phyloP scores from a whole-genome alignment of 2,113 vertebrate genomes.

The Columba janthina region DNA sequence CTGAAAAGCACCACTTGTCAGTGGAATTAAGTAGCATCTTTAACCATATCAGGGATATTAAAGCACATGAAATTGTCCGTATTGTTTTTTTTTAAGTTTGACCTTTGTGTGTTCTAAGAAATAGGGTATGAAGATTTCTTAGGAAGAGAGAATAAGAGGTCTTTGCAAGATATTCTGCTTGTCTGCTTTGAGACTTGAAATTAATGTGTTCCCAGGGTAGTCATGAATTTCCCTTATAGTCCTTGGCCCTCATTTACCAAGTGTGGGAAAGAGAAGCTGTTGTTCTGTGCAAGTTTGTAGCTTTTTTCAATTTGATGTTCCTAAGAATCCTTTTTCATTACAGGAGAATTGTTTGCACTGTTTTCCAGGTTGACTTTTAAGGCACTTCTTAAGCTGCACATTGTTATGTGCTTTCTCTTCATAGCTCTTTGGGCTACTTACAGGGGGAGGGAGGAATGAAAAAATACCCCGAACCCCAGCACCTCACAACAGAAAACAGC shows the following conservation, averaged over 20 bases:
- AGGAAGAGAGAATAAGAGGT: not conserved
- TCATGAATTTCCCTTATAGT: not conserved
- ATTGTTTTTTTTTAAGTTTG: not conserved
- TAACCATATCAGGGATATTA: not conserved
- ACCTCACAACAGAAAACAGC: not conserved
- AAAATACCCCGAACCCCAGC: rapidly evolving
- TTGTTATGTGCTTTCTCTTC: not conserved
- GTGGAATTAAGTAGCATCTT: not conserved
- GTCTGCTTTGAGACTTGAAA: not conserved
- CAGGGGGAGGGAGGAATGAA: not conserved
- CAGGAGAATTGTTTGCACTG: not conserved
- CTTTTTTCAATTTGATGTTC: not conserved
- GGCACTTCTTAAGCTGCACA: not conserved
- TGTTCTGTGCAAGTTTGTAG: rapidly evolving
- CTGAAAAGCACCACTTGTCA: rapidly evolving
- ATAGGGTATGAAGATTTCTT: not conserved
- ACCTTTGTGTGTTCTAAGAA: not conserved
- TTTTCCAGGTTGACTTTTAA: not conserved
- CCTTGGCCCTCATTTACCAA: not conserved
- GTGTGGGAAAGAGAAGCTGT: not conserved
- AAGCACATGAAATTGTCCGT: not conserved
- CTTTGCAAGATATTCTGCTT: not conserved
- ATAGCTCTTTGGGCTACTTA: not conserved
- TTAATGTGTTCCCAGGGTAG: not conserved
- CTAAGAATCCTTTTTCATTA: not conserved